Evolutionary conservation across 2,797 vertebrate genomes (phyloP).

Genomic region (Rhabdomys pumilio): DNA sequence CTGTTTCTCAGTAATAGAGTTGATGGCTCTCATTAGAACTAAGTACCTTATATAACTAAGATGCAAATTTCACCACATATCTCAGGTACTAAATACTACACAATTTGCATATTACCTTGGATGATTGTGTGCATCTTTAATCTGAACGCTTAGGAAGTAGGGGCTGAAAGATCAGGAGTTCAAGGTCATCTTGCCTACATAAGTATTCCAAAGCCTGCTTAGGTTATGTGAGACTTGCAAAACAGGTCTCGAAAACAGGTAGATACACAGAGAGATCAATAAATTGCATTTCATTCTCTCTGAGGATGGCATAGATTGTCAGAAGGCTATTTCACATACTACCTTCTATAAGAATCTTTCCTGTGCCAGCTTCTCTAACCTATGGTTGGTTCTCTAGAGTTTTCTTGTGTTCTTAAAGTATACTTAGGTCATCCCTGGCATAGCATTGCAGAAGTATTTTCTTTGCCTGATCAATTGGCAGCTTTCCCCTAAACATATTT

Average conservation of each 20-base stretch:
- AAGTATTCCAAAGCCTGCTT: not conserved
- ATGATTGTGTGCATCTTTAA: not conserved
- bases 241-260: not conserved
- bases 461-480: conserved; percentile 15
- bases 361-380: not conserved
- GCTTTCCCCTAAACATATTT: conserved; percentile 6
- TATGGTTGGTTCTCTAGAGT: not conserved
- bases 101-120: not conserved
- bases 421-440: not conserved
- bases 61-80: not conserved
- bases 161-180: not conserved
- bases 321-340: not conserved
- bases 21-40: not conserved
- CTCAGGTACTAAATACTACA: conserved; percentile 28
- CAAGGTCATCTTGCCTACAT: not conserved
- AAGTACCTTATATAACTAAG: not conserved
- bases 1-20: not conserved
- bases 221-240: not conserved
- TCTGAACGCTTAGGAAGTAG: not conserved
- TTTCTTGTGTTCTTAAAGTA: conserved; percentile 4
- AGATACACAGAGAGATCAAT: not conserved
- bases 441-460: not conserved
- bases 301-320: not conserved
- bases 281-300: not conserved
- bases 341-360: not conserved